Base-by-base conservation (phyloP, 2,888 invertebrate species). In the Athalia circularis region DNA sequence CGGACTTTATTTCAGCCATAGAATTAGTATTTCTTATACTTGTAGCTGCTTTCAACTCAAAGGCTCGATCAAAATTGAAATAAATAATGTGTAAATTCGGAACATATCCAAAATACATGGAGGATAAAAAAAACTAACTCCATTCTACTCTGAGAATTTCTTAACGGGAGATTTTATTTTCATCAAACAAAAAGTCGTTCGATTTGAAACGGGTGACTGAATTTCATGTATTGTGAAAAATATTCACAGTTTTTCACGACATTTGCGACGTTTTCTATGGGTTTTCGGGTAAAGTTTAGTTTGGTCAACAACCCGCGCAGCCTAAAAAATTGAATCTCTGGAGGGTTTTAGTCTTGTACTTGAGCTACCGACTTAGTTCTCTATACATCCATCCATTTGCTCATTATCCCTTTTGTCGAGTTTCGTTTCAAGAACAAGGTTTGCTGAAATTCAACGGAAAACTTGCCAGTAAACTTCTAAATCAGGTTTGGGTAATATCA, bases 381-480 rank as follows among this genome's bases (percentile, higher is more conserved):
- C 29, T 29, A 29, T 29, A 29, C 29, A 29, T 52, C 29, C 29
- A 11, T 15, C 67, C 67, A 43, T 54, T 68, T 11, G 52, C 50
- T 52, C 29, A 52, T 68, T 68, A 68, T 54, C 67, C 52, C 52
- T 68, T 43, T 43, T 45, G 52, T 47, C 45, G 47, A 48, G 67
- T 52, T 68, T 11, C 52, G 29, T 68, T 65, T 48, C 48, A 7
- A 7, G 65, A 65, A 65, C 65, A 65, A 48, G 52, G 8, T 9
- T n/a, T 48, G 9, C 47, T 13, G 29, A 13, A 65, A 47, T 15
- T 48, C 52, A 52, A 13, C 48, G n/a, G 48, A 15, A 15, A n/a
- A 48, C 8, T 65, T 65, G 47, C 1, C 29, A 13, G 47, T 65
- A n/a, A 65, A 65, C 48, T 65, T 65, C 65, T 48, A 8, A 7